Base-by-base conservation (phyloP, 2,888 invertebrate species). In the Trachelus tabidus region DNA sequence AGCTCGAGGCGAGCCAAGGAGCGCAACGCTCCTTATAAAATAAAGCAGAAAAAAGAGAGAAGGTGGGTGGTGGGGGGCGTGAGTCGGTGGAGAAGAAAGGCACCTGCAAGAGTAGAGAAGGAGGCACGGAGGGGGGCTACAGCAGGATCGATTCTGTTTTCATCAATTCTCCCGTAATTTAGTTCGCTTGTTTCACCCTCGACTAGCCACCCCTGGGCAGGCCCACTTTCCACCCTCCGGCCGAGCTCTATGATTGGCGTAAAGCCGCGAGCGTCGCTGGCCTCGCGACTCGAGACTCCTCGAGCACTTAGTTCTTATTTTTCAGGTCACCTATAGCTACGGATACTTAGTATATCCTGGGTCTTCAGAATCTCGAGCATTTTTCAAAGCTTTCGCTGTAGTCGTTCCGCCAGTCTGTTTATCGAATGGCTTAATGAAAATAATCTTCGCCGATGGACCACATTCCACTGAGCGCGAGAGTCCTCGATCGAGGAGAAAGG, bases 151-250 rank as follows among this genome's bases (percentile, higher is more conserved):
- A 84, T 83, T 30, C 56, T 68, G 68, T 77, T 83, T 84, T 84
- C 84, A 84, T 84, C 83, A 82, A 80, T 81, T 79, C 81, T 75
- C 68, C 75, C 80, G 83, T 83, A 82, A 84, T 84, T 84, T 75
- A 77, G 73, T 84, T 82, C 77, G 79, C 81, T 81, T 83, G 82
- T 84, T 85, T 82, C 81, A 83, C 82, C 83, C 84, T 84, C 81
- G 80, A 80, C 80, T 80, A 82, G 82, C 79, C 81, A 81, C 80
- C 82, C 80, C 81, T 77, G 15, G 40, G 40, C 40, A 40, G 40
- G 40, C 40, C 40, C 40, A 40, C 40, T 40, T 40, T 40, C 40
- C 40, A 40, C 40, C 56, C 56, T 56, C 9, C 56, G 56, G 56
- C 23, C 23, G 23, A 56, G 56, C 56, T 23, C 56, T 56, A 56